These are phyloP conservation scores for Schizothorax lantsangensis DNA, from an alignment of 2,797 vertebrate species.

Conservation along the genomic window DNA sequence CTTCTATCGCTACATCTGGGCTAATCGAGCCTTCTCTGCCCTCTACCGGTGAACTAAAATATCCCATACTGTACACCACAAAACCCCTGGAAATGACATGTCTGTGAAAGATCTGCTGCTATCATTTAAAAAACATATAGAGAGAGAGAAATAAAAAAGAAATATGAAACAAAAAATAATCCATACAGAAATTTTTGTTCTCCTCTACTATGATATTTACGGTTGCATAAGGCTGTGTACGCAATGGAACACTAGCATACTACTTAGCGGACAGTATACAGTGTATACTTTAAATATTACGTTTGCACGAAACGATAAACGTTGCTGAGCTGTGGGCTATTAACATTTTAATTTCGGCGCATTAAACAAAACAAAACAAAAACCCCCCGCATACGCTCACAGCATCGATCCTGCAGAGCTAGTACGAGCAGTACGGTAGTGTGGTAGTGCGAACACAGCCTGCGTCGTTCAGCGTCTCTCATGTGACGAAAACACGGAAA, in stretches of 20 bases:
- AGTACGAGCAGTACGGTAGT: background rate
- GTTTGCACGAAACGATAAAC: background rate
- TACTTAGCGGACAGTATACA: background rate
- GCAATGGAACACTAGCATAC: no score
- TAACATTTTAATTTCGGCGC: background rate
- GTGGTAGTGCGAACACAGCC: background rate
- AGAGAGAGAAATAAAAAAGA: background rate
- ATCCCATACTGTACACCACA: background rate
- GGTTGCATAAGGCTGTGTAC: background rate
- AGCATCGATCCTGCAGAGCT: background rate
- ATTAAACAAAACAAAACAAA: no score
- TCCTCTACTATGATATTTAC: background rate
- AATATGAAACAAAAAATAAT: no score
- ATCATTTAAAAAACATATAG: background rate
- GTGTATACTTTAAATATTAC: background rate
- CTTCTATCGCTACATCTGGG: background rate
- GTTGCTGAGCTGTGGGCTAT: background rate
- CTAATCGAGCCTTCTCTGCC: background rate
- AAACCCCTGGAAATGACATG: background rate
- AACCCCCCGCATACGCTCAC: accelerated
- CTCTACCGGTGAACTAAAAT: background rate
- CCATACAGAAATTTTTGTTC: no score
- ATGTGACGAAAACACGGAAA: slow-evolving; percentile 56
- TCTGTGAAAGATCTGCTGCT: background rate
- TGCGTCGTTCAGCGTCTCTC: background rate